These are phyloP conservation scores for Macrosoma leucophasiata DNA, from an alignment of 2,888 invertebrate species.

Conservation along the genomic window DNA sequence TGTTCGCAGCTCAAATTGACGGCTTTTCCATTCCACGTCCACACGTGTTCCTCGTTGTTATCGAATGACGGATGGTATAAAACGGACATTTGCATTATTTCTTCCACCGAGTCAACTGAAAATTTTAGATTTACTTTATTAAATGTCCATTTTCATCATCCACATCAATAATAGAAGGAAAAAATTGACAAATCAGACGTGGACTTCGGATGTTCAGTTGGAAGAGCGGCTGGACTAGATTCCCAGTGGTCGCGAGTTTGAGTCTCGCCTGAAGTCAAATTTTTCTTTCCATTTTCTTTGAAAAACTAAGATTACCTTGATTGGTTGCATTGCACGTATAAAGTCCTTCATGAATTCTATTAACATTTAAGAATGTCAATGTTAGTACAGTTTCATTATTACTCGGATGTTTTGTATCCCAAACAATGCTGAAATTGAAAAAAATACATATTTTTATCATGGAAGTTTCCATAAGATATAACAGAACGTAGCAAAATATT, in stretches of 20 bases:
- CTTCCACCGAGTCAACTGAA: constrained; percentile 35
- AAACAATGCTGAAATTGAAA: constrained; percentile 26
- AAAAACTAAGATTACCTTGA: too few species aligned
- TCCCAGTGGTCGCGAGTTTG: too few species aligned
- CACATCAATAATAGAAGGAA: constrained; percentile 2
- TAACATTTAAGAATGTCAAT: constrained; percentile 34
- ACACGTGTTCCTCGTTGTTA: constrained; percentile 33
- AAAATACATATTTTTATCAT: too few species aligned
- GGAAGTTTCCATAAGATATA: too few species aligned
- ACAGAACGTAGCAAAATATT: too few species aligned
- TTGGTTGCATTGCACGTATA: constrained; percentile 55
- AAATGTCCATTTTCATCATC: too few species aligned
- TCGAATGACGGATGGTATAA: constrained; percentile 48
- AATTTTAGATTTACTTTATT: too few species aligned
- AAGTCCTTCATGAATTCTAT: constrained; percentile 38
- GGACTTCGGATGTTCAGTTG: too few species aligned
- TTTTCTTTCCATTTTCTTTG: too few species aligned
- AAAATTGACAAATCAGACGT: too few species aligned
- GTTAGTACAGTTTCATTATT: constrained; percentile 36
- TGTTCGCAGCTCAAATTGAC: constrained; percentile 49
- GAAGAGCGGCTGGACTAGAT: too few species aligned
- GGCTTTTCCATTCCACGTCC: constrained; percentile 49
- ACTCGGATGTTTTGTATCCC: constrained; percentile 22
- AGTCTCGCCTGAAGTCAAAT: too few species aligned
- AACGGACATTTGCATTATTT: constrained; percentile 43